Evolutionary conservation across 1,140 invertebrate genomes (phyloP).

Genomic region (Lerema accius): DNA sequence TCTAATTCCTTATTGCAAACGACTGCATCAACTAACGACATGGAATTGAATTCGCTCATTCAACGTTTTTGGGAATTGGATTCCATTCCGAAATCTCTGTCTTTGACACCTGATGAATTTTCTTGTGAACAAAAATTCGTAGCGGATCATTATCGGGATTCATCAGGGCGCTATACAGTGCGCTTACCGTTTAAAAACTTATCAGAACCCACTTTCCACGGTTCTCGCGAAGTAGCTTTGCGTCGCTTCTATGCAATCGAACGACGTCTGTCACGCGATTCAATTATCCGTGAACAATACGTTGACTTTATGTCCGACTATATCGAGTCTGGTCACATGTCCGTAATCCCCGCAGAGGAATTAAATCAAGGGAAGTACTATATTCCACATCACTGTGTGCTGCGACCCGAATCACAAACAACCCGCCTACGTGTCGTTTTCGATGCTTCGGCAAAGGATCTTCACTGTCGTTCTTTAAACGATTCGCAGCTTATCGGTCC

Average conservation of each 20-base stretch:
- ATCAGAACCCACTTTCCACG: conserved; percentile 26
- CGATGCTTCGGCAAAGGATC: conserved; percentile 54
- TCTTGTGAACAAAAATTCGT: conserved; percentile 14
- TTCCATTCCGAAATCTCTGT: conserved; percentile 1
- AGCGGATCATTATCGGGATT: conserved; percentile 2
- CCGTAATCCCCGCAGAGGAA: conserved; percentile 16
- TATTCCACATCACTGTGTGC: conserved; percentile 74
- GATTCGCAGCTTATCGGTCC: conserved; percentile 59
- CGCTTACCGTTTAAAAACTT: conserved; percentile 9
- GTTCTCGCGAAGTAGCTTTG: conserved; percentile 39
- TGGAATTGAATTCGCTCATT: conserved; percentile 4
- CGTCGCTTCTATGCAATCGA: conserved; percentile 38
- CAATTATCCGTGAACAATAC: conserved; percentile 29
- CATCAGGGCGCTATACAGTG: conserved; percentile 7
- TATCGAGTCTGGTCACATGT: conserved; percentile 35
- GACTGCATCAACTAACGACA: not conserved
- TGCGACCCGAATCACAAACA: conserved; percentile 49
- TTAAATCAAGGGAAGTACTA: conserved; percentile 47
- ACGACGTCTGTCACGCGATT: conserved; percentile 27
- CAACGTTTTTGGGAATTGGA: conserved; percentile 13
- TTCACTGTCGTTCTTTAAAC: conserved; percentile 58
- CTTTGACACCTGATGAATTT: conserved; percentile 3
- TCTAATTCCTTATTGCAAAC: not conserved
- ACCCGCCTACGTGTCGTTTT: conserved; percentile 64
- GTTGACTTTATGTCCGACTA: conserved; percentile 43